phyloP scores from a whole-genome alignment of 2,113 vertebrate species.

The Dipodomys spectabilis region DNA sequence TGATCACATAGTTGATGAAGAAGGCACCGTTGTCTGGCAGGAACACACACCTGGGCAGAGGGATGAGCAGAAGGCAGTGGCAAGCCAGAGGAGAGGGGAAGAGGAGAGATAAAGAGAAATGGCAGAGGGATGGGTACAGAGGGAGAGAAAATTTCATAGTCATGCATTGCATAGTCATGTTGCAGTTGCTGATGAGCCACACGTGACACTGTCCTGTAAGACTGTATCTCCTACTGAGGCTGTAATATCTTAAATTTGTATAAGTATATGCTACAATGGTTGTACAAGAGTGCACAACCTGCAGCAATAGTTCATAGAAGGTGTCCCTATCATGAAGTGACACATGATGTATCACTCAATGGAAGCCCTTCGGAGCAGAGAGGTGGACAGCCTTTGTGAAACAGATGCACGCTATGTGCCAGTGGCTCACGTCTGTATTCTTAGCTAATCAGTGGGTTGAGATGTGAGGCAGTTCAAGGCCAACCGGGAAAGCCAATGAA shows the following conservation, averaged over 20 bases:
- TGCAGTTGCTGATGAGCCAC: neutral
- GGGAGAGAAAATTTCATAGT: neutral
- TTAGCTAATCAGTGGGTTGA: too few species aligned
- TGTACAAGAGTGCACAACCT: neutral
- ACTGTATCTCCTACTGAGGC: neutral
- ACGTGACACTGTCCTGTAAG: too few species aligned
- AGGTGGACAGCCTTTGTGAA: neutral
- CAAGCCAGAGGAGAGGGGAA: neutral
- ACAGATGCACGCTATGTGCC: too few species aligned
- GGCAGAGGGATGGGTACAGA: neutral
- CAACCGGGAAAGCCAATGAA: too few species aligned
- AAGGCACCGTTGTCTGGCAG: constrained; percentile 98
- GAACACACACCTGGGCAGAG: constrained; percentile 93
- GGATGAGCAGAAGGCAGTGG: neutral
- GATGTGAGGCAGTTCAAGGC: too few species aligned
- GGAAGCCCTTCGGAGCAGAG: neutral
- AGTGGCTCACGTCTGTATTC: too few species aligned
- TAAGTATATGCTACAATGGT: neutral
- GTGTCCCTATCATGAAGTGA: neutral
- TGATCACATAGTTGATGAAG: constrained; percentile 97
- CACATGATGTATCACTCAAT: neutral
- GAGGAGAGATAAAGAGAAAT: neutral
- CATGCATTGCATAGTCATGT: neutral
- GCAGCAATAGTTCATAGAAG: neutral
- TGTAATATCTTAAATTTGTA: too few species aligned